phyloP scores from a whole-genome alignment of 2,113 vertebrate species.

The Austrofundulus limnaeus region DNA sequence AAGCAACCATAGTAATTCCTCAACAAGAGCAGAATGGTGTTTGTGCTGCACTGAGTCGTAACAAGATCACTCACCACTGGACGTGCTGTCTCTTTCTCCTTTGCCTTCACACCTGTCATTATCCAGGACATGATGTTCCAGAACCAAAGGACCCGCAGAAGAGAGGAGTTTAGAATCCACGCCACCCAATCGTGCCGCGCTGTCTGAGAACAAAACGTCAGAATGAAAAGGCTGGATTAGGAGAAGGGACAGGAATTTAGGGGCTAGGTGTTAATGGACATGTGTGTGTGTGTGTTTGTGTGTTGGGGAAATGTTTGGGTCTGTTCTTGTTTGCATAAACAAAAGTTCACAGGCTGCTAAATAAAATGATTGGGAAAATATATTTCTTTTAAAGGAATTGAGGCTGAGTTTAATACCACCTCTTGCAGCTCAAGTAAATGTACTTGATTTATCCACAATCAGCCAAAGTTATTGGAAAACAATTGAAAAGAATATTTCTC shows the following conservation, averaged over 20 bases:
- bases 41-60: slow-evolving; percentile 11
- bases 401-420: no score
- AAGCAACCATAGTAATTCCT: neutral
- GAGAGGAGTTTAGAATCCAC: slow-evolving; percentile 15
- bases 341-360: no score
- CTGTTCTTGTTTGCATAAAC: no score
- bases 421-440: no score
- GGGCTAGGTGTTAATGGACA: slow-evolving; percentile 1
- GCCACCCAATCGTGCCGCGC: slow-evolving; percentile 12
- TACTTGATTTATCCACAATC: neutral
- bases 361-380: neutral
- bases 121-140: slow-evolving; percentile 69
- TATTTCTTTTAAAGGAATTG: neutral
- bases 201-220: slow-evolving; percentile 32
- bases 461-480: neutral
- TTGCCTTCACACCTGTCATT: slow-evolving; percentile 21
- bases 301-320: no score
- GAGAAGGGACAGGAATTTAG: slow-evolving; percentile 25
- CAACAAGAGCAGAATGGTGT: slow-evolving; percentile 12
- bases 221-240: slow-evolving; percentile 56
- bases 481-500: neutral
- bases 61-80: slow-evolving; percentile 10
- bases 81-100: slow-evolving; percentile 12
- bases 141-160: slow-evolving; percentile 18
- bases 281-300: neutral